phyloP scores from a whole-genome alignment of 2,113 vertebrate genomes.

The Sebastes schlegelii region DNA sequence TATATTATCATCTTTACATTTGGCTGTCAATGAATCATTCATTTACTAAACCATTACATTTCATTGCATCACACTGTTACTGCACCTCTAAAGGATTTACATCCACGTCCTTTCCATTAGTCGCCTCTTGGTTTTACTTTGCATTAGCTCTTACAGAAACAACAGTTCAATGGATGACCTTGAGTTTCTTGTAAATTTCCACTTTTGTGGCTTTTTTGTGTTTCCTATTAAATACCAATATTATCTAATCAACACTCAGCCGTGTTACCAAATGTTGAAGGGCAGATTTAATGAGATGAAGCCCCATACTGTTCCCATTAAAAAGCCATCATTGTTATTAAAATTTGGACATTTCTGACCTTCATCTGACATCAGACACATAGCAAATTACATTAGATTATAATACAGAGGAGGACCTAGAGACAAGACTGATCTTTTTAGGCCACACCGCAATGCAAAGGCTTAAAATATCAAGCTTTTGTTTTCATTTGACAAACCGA shows the following conservation, averaged over 20 bases:
- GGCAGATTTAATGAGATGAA: slow-evolving; percentile 57
- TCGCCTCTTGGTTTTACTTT: neutral
- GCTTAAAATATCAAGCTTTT: slow-evolving; percentile 9
- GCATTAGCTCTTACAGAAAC: neutral
- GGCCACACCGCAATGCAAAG: neutral
- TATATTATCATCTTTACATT: too few species aligned
- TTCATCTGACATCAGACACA: slow-evolving; percentile 34
- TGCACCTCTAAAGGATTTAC: neutral
- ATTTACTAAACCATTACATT: neutral
- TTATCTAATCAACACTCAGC: slow-evolving; percentile 26
- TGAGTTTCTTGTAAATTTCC: neutral
- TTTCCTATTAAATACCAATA: slow-evolving; percentile 28
- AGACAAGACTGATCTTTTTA: neutral
- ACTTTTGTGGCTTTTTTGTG: slow-evolving; percentile 23
- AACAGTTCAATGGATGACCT: slow-evolving; percentile 28
- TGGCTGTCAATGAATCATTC: neutral
- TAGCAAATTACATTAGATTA: slow-evolving; percentile 23
- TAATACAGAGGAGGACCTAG: neutral
- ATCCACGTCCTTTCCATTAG: neutral
- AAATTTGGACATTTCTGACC: slow-evolving; percentile 49
- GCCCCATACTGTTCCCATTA: slow-evolving; percentile 45
- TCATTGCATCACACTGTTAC: neutral
- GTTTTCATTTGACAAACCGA: neutral
- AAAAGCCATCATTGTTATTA: slow-evolving; percentile 51
- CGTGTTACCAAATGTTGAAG: slow-evolving; percentile 34